phyloP scores from a whole-genome alignment of 2,888 invertebrate genomes.

The Hypomecis punctinalis region DNA sequence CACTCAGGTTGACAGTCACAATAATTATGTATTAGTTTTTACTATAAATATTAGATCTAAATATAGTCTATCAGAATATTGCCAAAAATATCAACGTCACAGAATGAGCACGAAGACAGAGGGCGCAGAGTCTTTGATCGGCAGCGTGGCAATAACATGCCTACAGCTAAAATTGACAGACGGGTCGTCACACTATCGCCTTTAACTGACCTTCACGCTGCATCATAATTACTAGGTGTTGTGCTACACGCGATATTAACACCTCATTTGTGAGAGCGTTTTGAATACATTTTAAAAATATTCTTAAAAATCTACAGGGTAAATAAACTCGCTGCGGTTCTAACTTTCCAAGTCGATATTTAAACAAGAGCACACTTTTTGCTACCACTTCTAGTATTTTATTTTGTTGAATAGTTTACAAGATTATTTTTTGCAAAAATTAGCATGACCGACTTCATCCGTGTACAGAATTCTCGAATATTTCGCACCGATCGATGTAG shows the following conservation, averaged over 20 bases:
- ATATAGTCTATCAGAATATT: not conserved
- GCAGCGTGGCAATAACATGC: constrained; percentile 11
- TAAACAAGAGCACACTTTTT: too few species aligned
- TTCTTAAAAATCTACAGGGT: too few species aligned
- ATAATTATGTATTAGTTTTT: not conserved
- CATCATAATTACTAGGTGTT: constrained; percentile 7
- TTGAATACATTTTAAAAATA: not conserved
- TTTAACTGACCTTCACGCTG: constrained; percentile 10
- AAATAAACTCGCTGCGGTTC: too few species aligned
- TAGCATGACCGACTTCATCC: too few species aligned
- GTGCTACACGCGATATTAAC: constrained; percentile 6
- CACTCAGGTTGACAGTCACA: too few species aligned
- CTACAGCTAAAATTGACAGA: constrained; percentile 10
- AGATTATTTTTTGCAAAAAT: too few species aligned
- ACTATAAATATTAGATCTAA: not conserved
- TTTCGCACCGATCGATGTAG: too few species aligned
- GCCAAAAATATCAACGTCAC: not conserved
- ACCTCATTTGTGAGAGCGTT: not conserved
- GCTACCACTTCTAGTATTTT: too few species aligned
- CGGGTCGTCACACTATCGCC: constrained; percentile 13
- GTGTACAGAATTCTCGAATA: too few species aligned
- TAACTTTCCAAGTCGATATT: too few species aligned
- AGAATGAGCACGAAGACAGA: not conserved
- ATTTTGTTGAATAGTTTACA: too few species aligned
- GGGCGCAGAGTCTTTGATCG: constrained; percentile 14